Conservation (phyloP, 2,797 vertebrate genomes). For the Chaenodraco wilsoni region DNA sequence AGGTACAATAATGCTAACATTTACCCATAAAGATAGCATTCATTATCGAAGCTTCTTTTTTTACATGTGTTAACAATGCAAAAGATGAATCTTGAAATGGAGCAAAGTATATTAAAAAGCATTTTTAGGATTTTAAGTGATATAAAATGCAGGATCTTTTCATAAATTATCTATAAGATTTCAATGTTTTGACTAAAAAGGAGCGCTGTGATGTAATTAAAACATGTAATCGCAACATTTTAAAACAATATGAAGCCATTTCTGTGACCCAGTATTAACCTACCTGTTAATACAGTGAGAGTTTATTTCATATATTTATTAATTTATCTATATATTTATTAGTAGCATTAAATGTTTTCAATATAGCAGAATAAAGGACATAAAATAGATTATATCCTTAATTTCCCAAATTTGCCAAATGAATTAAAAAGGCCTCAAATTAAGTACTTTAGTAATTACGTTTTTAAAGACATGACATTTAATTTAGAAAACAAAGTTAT, state of each 20-base stretch:
- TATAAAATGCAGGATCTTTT: neutral
- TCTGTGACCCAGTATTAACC: too few relatives aligned
- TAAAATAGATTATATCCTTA: neutral
- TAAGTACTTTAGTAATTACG: neutral
- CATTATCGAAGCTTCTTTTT: neutral
- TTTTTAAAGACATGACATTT: neutral
- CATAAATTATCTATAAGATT: neutral
- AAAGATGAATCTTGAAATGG: neutral
- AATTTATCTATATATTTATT: neutral
- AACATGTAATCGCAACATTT: neutral
- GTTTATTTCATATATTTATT: neutral
- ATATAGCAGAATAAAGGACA: neutral
- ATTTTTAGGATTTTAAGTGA: neutral
- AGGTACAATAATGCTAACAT: neutral
- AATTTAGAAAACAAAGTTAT: neutral
- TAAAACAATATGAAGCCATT: neutral
- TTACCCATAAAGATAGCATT: too few relatives aligned
- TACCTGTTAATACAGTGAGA: neutral
- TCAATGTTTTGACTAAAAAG: neutral
- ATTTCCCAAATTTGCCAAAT: neutral
- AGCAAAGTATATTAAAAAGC: neutral
- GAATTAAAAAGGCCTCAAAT: neutral
- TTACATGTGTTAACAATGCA: too few relatives aligned
- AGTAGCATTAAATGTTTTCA: neutral
- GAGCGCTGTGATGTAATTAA: neutral